phyloP scores from a whole-genome alignment of 1,140 invertebrate genomes.

The roundworm (Caenorhabditis elegans) region DNA sequence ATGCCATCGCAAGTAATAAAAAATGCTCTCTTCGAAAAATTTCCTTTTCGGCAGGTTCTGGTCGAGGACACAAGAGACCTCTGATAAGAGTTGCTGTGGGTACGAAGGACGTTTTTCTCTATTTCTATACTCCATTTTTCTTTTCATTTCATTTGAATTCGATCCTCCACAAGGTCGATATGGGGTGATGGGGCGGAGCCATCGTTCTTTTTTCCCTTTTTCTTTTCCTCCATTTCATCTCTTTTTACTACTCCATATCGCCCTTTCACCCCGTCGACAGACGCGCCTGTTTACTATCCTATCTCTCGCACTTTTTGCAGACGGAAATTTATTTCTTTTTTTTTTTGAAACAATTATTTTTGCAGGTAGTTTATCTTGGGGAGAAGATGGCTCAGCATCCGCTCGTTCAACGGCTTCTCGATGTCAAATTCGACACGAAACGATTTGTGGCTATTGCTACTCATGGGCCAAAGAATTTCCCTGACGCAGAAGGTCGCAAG shows the following conservation, averaged over 20 bases:
- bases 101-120: not conserved
- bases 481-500: slow-evolving; percentile 52
- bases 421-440: slow-evolving; percentile 29
- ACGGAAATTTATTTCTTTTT: slow-evolving; percentile 1
- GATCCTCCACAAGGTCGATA: not conserved
- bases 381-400: not conserved
- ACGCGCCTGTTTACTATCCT: slow-evolving; percentile 14
- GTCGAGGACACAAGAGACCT: not conserved
- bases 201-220: not conserved
- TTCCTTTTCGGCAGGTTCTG: not conserved
- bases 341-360: not conserved
- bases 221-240: not conserved
- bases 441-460: slow-evolving; percentile 11
- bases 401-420: slow-evolving; percentile 17
- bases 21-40: not conserved
- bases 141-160: not conserved
- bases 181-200: slow-evolving; percentile 20
- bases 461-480: slow-evolving; percentile 47
- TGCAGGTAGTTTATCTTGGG: not conserved
- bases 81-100: not conserved
- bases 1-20: not conserved
- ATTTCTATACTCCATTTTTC: not conserved
- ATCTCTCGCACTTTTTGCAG: not conserved
- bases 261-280: slow-evolving; percentile 1
- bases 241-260: not conserved